Base-by-base conservation (phyloP, 2,888 invertebrate species). In the Sphaerophoria rueppellii region DNA sequence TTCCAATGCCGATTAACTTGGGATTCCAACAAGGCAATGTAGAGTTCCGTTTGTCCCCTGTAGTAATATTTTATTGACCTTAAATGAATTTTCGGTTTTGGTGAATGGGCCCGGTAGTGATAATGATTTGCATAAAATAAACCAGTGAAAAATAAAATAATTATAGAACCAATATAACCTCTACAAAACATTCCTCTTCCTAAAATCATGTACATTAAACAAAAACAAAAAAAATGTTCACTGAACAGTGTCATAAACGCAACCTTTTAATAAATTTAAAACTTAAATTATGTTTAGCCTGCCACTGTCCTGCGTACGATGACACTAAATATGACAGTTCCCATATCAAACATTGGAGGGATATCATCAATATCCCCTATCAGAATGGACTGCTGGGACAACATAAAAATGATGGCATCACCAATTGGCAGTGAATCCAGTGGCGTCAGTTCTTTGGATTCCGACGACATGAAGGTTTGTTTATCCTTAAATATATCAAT, bases 281-380 rank as follows among this genome's bases (percentile, higher is more conserved):
- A 6, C 12, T 14, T 63, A 16, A 55, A 6, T 6, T 12, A 24
- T 34, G 48, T n/a, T 40, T 52, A 58, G 74, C 6, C 4, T 9
- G 14, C 9, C 7, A 2, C 14, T 40, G 11, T 54, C 46, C 9
- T 9, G 43, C 57, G 40, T n/a, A 82, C 0, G 24, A 94, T 94
- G 94, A 94, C 94, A 91, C 91, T 94, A 90, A 93, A 93, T 90
- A 93, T 94, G 90, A 94, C 94, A 88, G 91, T 94, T 91, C 94
- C 94, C 82, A 90, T 94, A 82, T 92, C 93, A 87, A 94, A 93
- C 86, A 90, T 87, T 76, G 91, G 82, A 89, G 89, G 77, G 81
- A 88, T 73, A 87, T 88, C 86, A 70, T 88, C 87, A 80, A 88
- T 87, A 76, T 88, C 88, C 82, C 88, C 85, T 70, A 87, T 86